Base-by-base conservation (phyloP, 2,113 vertebrate species). In the Campylorhamphus procurvoides region DNA sequence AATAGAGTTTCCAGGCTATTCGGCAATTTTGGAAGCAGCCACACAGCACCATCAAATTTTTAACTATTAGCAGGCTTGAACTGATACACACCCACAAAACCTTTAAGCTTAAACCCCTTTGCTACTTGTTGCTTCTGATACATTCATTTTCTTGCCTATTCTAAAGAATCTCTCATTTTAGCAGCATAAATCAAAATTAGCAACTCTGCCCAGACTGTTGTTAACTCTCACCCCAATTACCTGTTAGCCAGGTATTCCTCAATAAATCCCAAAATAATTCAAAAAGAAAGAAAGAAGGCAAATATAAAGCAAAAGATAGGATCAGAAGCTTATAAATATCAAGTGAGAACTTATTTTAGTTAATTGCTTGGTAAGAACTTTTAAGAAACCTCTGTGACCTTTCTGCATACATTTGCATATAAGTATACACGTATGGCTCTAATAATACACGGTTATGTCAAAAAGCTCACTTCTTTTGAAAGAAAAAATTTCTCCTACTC, bases 1-100 rank as follows among this genome's bases (percentile, higher is more conserved):
- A 83, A 67, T 50, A 72, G 68, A 11, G 82, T 90, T 96, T 94
- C 75, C 91, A 94, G 44, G 63, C 25, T 85, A 59, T 58, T 87
- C 71, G 44, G 29, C 44, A 79, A 42, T 59, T 85, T 74, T 74
- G 75, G 82, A 94, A 90, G 75, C 42, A 87, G 67, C 10, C 84
- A 77, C 28, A 39, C 16, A 91, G 42, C 14, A 63, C 15, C 55
- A 56, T n/a, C 20, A 35, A 16, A 31, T 71, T 90, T 93, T 96
- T 94, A 91, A 91, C 87, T 55, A 23, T 67, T 64, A 73, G 18
- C 29, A 91, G 42, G 52, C 68, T 86, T 40, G 37, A 68, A 66
- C 3, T 20, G 8, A 64, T 23, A 35, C 10, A 74, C 46, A 40
- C 9, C 13, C 68, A 87, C 9, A 72, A 74, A 78, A 53, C 0